phyloP scores from a whole-genome alignment of 2,113 vertebrate species.

The Mesembrinibis cayennensis region DNA sequence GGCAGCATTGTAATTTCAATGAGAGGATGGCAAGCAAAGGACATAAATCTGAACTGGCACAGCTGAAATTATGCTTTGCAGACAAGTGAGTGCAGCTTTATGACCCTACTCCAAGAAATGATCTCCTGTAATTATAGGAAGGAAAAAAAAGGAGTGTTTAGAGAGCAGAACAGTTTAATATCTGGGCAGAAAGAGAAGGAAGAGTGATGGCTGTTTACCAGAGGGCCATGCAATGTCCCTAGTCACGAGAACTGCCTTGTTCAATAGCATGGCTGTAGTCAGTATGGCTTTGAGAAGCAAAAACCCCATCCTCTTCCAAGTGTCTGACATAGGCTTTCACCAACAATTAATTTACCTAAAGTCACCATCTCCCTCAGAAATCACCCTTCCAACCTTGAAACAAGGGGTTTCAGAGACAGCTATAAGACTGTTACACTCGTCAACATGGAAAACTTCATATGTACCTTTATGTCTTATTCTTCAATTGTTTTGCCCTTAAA shows the following conservation, averaged over 20 bases:
- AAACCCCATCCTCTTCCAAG: too few relatives aligned
- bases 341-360: not conserved
- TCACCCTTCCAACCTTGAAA: not conserved
- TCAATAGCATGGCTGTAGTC: not conserved
- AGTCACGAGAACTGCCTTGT: not conserved
- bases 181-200: not conserved
- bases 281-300: not conserved
- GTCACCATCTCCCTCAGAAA: not conserved
- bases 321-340: not conserved
- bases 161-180: not conserved
- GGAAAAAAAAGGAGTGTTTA: not conserved
- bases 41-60: not conserved
- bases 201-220: not conserved
- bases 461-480: not conserved
- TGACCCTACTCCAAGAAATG: not conserved
- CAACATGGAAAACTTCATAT: not conserved
- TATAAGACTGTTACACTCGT: not conserved
- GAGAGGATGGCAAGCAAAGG: not conserved
- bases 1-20: not conserved
- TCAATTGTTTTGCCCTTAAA: not conserved
- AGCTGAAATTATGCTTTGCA: not conserved
- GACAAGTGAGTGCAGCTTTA: not conserved
- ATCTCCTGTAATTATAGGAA: not conserved
- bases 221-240: not conserved
- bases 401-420: not conserved